Base-by-base conservation (phyloP, 2,113 vertebrate species). In the Myrmecobius fasciatus region DNA sequence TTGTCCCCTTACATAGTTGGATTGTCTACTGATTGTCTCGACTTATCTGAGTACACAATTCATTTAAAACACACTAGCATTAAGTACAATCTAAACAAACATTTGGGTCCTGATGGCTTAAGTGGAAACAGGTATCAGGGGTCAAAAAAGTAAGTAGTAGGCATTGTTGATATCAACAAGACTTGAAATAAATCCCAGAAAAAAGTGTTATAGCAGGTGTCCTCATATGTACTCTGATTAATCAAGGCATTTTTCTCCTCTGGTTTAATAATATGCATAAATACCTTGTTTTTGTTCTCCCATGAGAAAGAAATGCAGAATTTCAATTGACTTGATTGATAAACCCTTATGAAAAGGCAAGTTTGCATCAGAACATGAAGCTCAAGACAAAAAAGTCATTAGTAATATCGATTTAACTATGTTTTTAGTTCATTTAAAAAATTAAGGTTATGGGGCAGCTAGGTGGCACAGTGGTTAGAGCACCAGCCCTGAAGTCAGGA, bases 401-500 rank as follows among this genome's bases (percentile, higher is more conserved):
- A 90, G 36, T 92, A 88, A 31, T 9, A 36, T 67, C 20, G 10
- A 25, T 92, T 83, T 22, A 83, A 24, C 0, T 83, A 6, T 43
- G 53, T 91, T 95, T 92, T 93, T 67, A 92, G 52, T n/a, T 47
- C 95, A 56, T 91, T 96, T 97, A 94, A 92, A 3, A 89, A 20
- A 48, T 91, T 93, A 36, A n/a, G n/a, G n/a, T n/a, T n/a, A n/a
- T n/a, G n/a, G n/a, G n/a, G n/a, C n/a, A n/a, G n/a, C n/a, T n/a
- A n/a, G n/a, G n/a, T n/a, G n/a, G n/a, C n/a, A n/a, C n/a, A n/a
- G n/a, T n/a, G n/a, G n/a, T n/a, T n/a, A n/a, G n/a, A n/a, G n/a
- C n/a, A n/a, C n/a, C n/a, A n/a, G n/a, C n/a, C n/a, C n/a, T n/a
- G n/a, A n/a, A n/a, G n/a, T n/a, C n/a, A n/a, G n/a, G n/a, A n/a